Base-by-base conservation (phyloP, 1,140 invertebrate genomes). In the Stegodyphus mimosarum region DNA sequence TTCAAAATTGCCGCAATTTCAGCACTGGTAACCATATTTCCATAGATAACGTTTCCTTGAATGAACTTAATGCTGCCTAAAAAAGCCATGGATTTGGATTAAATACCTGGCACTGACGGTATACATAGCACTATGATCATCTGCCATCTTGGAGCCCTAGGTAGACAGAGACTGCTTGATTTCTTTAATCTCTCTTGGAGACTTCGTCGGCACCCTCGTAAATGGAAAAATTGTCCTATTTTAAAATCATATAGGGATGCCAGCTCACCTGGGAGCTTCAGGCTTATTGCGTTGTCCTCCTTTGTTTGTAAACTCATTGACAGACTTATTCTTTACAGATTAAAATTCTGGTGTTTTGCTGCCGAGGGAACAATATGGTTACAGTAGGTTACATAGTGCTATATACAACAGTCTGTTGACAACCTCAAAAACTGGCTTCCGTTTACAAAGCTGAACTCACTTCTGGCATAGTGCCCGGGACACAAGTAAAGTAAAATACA, bases 141-240 rank as follows among this genome's bases (percentile, higher is more conserved):
- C n/a, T n/a, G 0, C 9, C 17, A 71, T 60, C 5, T 79, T 15
- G 50, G 52, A 48, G 53, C 74, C 48, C 74, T n/a, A 0, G 53
- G 74, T 13, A 48, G 9, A 18, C 55, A 76, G 33, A 79, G 66
- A 79, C 50, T 71, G 6, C 6, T 71, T 15, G n/a, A 80, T 60
- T 6, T 80, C n/a, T 71, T 80, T 50, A 71, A 80, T 60, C 67
- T 80, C 15, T 55, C 77, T 60, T 60, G 77, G 53, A 80, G 13
- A 9, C 11, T 60, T 55, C 51, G 52, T 6, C 52, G 53, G 11
- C 48, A 73, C 6, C 79, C 7, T 6, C 15, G 49, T 15, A 49
- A 83, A 52, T 66, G 70, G 55, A 83, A 67, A 18, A 74, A 18
- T 51, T 49, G n/a, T 4, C 71, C 70, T 10, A 67, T 83, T 18